Evolutionary conservation across 2,113 vertebrate species (phyloP).

Genomic region (Speoplatyrhinus poulsoni): DNA sequence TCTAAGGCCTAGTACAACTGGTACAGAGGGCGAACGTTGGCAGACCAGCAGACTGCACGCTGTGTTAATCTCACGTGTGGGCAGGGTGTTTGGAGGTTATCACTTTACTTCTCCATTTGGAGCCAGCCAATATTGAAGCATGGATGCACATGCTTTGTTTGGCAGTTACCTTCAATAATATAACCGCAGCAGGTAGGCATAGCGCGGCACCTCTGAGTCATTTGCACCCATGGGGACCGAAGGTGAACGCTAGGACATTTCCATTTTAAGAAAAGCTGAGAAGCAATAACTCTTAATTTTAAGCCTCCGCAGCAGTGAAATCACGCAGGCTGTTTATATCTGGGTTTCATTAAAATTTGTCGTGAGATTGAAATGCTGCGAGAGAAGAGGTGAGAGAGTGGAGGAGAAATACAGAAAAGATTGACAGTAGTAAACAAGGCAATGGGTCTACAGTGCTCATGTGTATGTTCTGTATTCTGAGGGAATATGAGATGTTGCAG

Average conservation of each 20-base stretch:
- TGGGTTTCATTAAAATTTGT: not conserved
- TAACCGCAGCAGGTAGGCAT: constrained; percentile 11
- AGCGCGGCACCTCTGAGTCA: not conserved
- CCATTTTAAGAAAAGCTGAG: constrained; percentile 9
- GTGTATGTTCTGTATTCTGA: no score
- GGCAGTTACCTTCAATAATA: constrained; percentile 21
- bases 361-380: not conserved
- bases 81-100: constrained; percentile 28
- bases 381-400: not conserved
- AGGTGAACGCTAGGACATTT: not conserved
- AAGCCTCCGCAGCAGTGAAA: not conserved
- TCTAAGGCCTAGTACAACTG: no score
- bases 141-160: constrained; percentile 13
- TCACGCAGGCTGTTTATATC: not conserved
- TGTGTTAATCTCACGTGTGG: constrained; percentile 28
- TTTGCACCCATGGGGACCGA: no score
- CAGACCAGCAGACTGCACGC: not conserved
- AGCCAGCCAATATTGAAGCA: constrained; percentile 1
- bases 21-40: not conserved
- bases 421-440: not conserved
- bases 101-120: constrained; percentile 1
- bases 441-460: not conserved
- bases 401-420: not conserved
- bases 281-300: not conserved
- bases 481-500: no score